These are phyloP conservation scores for Protodeltote pygarga DNA, from an alignment of 2,888 invertebrate genomes.

Conservation along the genomic window DNA sequence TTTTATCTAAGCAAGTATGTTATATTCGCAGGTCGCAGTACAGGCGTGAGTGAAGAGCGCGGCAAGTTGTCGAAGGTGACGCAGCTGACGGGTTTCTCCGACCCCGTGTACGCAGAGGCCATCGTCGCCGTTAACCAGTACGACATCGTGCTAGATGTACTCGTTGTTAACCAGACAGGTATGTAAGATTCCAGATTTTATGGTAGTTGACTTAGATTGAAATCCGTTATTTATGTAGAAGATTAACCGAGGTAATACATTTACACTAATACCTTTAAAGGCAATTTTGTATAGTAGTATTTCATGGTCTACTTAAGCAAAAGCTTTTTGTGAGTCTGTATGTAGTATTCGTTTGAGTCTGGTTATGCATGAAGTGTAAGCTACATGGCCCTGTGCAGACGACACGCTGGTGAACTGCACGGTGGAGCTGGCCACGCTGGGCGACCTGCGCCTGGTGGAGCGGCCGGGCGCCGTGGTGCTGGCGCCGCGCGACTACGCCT, in stretches of 20 bases:
- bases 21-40: constrained; percentile 70
- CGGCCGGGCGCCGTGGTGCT: constrained; percentile 98
- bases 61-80: constrained; percentile 90
- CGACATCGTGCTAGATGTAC: constrained; percentile 98
- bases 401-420: constrained; percentile 99
- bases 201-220: background rate
- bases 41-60: constrained; percentile 56
- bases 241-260: too few species aligned
- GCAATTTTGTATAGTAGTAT: too few species aligned
- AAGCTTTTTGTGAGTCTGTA: too few species aligned
- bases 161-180: constrained; percentile 99
- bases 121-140: constrained; percentile 99
- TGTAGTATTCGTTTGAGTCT: too few species aligned
- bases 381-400: constrained; percentile 76
- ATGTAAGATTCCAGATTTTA: constrained; percentile 35
- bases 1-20: too few species aligned
- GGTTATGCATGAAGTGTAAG: too few species aligned
- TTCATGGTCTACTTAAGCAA: too few species aligned
- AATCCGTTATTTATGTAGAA: too few species aligned
- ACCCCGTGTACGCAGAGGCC: constrained; percentile 99
- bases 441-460: constrained; percentile 99
- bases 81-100: constrained; percentile 99
- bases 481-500: constrained; percentile 98
- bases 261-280: too few species aligned
- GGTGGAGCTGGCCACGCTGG: constrained; percentile 98